phyloP scores from a whole-genome alignment of 2,113 vertebrate genomes.

The Sinocyclocheilus rhinocerous region DNA sequence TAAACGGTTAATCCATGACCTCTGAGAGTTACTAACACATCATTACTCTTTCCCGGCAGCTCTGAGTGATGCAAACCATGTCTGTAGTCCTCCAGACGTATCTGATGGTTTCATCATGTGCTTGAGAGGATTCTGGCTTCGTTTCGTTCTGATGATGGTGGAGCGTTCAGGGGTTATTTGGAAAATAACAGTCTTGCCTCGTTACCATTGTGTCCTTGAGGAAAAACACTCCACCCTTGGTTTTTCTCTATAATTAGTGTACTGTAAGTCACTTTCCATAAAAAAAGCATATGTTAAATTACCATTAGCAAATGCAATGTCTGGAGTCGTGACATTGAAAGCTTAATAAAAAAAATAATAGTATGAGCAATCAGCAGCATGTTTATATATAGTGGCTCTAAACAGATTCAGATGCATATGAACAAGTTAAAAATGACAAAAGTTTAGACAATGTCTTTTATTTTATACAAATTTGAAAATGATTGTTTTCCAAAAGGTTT shows the following conservation, averaged over 20 bases:
- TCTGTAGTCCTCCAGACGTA: neutral
- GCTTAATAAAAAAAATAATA: neutral
- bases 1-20: constrained; percentile 4
- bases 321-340: neutral
- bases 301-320: neutral
- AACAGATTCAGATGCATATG: too few relatives aligned
- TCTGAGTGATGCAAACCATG: constrained; percentile 3
- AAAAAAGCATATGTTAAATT: neutral
- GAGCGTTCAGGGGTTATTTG: neutral
- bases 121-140: constrained; percentile 9
- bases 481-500: too few relatives aligned
- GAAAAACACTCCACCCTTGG: neutral
- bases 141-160: neutral
- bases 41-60: constrained; percentile 1
- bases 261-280: neutral
- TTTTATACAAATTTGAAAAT: too few relatives aligned
- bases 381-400: neutral
- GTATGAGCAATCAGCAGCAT: neutral
- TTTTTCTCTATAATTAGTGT: constrained; percentile 13
- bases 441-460: too few relatives aligned
- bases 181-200: neutral
- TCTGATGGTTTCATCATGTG: constrained; percentile 1
- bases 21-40: constrained; percentile 18
- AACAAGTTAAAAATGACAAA: too few relatives aligned
- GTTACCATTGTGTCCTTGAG: constrained; percentile 8